Evolutionary conservation across 2,888 invertebrate species (phyloP), one percentile per base, ranked within the genome.

Genomic region (Spodoptera exigua): DNA sequence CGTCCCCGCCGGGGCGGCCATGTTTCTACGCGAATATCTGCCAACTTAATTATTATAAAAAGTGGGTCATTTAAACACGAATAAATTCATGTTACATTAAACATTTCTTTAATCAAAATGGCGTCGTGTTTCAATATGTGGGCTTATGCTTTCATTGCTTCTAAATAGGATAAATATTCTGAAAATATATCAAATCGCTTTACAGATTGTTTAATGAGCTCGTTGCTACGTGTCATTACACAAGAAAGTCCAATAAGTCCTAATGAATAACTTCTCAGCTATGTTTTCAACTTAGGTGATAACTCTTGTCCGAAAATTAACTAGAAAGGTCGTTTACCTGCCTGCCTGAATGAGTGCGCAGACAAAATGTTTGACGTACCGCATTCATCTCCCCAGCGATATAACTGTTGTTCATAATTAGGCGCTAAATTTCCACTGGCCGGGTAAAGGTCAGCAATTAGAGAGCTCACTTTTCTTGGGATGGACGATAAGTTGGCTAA

Each of bases 401-500:
- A 43, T 65, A 65, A 64, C 63, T 63, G 58, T 58, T 70, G 60
- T 75, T 65, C 52, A 72, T 65, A 70, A 78, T 65, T 67, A 76
- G 58, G 68, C 61, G 68, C 58, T 74, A 75, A 78, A 75, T 75
- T 70, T 69, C 73, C 70, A 68, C 65, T 57, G 66, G 69, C 54
- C 45, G 70, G 57, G 68, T 61, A 61, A 87, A 86, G 86, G 86
- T 85, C 85, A 84, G 83, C 88, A 88, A 88, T 92, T 89, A 89
- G 84, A 83, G 83, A 58, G 72, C 64, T 75, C 66, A 76, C 65
- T 87, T 87, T 81, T 83, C 79, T 82, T 75, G 74, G 68, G 73
- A 73, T 74, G 71, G 82, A 78, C 85, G 88, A 86, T 89, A 89
- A 90, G 85, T 88, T 85, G 72, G 84, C 86, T 86, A 88, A 88